Base-by-base conservation (phyloP, 2,797 vertebrate genomes). In the Bradypus variegatus region DNA sequence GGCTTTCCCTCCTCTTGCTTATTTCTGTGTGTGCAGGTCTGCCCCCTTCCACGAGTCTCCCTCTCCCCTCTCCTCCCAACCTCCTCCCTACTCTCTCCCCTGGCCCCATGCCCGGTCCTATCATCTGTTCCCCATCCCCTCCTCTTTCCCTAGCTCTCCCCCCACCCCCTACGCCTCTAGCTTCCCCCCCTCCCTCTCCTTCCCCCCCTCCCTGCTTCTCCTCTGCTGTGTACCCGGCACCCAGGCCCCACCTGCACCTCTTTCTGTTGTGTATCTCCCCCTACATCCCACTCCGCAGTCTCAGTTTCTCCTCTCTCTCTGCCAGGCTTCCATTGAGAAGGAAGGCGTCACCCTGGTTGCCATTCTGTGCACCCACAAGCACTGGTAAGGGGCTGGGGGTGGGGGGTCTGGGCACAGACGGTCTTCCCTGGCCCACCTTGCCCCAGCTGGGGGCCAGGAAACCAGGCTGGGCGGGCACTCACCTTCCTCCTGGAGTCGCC, bases 321-420 rank as follows among this genome's bases (percentile, higher is more conserved):
- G 64, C 58, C 95, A 99, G 99, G 97, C 98, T 84, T 98, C 96
- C 89, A 97, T 99, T 10, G 97, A 99, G 94, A 97, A 98, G 94
- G 98, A 99, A 85, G 98, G 98, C 5, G 98, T 98, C 79, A 97
- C 96, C 12, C 97, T 99, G 89, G 98, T 99, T 93, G 99, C 99
- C 86, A 99, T 99, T 95, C 98, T 99, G 69, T 99, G 99, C 72
- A 99, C 99, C 73, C 99, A 99, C 97, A 99, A 99, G 96, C 99
- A 99, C 96, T 99, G 99, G 99, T 99, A 97, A 98, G 98, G 82
- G 70, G 23, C 77, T 67, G 73, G 19, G 14, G 18, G 62, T 5
- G 19, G 45, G 67, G 14, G 11, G 10, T 60, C 45, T 33, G 73
- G 55, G 19, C 38, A 6, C 21, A 45, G 78, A 27, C 2, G 1